A percentile compares a stretch with the other conserved stretches of the same genome.
Evolutionary conservation across 64 coral and sea anemone species (phyloP).

Genomic region (Porites lutea): DNA sequence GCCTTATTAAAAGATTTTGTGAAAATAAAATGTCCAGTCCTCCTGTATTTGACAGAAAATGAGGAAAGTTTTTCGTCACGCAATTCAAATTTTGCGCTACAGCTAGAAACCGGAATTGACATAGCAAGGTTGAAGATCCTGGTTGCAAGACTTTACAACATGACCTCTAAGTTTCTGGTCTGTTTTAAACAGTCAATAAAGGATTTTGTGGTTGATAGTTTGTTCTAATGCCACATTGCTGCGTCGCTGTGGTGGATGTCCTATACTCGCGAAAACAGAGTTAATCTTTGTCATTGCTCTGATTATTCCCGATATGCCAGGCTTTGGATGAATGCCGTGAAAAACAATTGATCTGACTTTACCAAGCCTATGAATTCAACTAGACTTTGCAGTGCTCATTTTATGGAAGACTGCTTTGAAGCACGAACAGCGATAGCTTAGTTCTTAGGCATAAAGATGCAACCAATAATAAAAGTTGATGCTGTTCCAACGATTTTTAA

Average conservation of each 20-base stretch:
- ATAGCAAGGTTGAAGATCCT: not conserved
- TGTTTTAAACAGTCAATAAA: too few relatives aligned
- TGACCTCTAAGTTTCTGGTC: too few relatives aligned
- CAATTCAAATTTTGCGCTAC: not conserved
- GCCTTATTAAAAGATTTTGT: not conserved
- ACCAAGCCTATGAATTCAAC: slow-evolving; percentile 2
- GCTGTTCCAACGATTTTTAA: slow-evolving; percentile 19
- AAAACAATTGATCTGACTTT: slow-evolving; percentile 59
- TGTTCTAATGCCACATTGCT: slow-evolving; percentile 41
- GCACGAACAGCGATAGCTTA: slow-evolving; percentile 14
- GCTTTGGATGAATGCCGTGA: slow-evolving; percentile 46
- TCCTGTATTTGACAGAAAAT: slow-evolving; percentile 12
- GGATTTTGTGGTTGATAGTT: too few relatives aligned
- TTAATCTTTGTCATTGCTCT: slow-evolving; percentile 53
- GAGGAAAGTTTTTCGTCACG: not conserved
- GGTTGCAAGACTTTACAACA: not conserved
- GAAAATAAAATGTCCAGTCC: slow-evolving; percentile 3
- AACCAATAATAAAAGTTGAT: slow-evolving; percentile 3
- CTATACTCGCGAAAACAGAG: slow-evolving; percentile 45
- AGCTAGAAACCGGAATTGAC: slow-evolving; percentile 20
- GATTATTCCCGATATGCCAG: not conserved
- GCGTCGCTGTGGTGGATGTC: slow-evolving; percentile 54
- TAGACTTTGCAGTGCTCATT: slow-evolving; percentile 53
- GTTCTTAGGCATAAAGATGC: slow-evolving; percentile 20
- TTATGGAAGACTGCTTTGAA: slow-evolving; percentile 43